These are phyloP conservation scores for Spodoptera picta DNA, from an alignment of 2,888 invertebrate genomes.

Conservation along the genomic window DNA sequence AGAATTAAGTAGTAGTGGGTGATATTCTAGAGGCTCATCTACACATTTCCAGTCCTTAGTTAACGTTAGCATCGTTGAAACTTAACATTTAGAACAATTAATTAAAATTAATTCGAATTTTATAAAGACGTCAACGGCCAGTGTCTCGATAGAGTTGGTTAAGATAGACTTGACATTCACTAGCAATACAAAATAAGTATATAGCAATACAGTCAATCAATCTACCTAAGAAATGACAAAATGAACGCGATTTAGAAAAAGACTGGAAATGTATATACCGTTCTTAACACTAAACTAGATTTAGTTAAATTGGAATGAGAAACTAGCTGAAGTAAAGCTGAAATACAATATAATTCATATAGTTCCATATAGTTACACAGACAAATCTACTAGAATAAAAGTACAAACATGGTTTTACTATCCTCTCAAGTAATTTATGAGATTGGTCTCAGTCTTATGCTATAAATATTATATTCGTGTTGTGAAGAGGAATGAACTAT, in stretches of 20 bases:
- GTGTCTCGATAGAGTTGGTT: too few relatives aligned
- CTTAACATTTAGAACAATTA: background rate
- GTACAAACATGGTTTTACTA: conserved; percentile 54
- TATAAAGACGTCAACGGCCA: background rate
- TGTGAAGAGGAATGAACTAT: conserved; percentile 55
- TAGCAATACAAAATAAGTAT: too few relatives aligned
- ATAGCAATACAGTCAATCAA: too few relatives aligned
- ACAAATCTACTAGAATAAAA: conserved; percentile 47
- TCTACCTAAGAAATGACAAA: too few relatives aligned
- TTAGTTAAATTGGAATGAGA: conserved; percentile 57
- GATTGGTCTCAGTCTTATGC: conserved; percentile 83
- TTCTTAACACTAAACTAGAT: conserved; percentile 49
- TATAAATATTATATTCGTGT: conserved; percentile 57
- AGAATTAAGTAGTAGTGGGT: conserved; percentile 50
- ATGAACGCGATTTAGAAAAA: background rate
- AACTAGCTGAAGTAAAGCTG: conserved; percentile 53
- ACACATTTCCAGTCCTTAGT: conserved; percentile 12
- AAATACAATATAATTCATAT: conserved; percentile 19
- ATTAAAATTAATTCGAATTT: background rate
- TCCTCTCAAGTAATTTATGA: conserved; percentile 59
- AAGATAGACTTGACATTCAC: too few relatives aligned
- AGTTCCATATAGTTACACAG: conserved; percentile 23
- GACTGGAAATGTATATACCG: conserved; percentile 22
- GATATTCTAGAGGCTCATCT: conserved; percentile 38
- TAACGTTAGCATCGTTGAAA: background rate